A percentile compares a stretch with the other conserved stretches of the same genome.
phyloP scores from a whole-genome alignment of 2,113 vertebrate genomes.

The Onychorhynchus coronatus region DNA sequence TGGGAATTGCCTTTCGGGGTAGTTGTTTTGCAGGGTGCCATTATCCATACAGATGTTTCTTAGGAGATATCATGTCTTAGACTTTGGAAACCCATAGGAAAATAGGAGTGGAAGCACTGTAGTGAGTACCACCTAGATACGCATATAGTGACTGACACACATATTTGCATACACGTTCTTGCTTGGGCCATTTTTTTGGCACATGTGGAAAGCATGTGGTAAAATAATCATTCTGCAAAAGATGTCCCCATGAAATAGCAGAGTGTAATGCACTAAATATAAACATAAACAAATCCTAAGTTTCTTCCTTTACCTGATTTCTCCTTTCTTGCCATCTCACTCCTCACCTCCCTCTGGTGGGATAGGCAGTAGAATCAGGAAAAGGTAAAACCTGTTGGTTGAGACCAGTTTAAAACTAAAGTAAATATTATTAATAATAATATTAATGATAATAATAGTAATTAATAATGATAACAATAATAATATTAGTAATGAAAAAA shows the following conservation, averaged over 20 bases:
- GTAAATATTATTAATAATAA: neutral
- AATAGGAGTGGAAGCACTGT: neutral
- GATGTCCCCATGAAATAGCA: neutral
- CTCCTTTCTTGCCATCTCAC: neutral
- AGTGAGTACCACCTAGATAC: neutral
- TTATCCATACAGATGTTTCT: neutral
- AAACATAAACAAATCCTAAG: neutral
- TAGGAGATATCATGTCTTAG: neutral
- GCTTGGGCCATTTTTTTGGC: neutral
- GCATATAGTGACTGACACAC: neutral
- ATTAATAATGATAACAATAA: neutral
- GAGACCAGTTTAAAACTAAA: neutral
- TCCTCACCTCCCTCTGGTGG: neutral
- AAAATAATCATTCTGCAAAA: neutral
- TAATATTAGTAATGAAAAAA: neutral
- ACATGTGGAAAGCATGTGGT: neutral
- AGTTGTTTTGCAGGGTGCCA: neutral
- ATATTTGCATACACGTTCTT: neutral
- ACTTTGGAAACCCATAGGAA: neutral
- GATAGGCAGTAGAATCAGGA: rapidly evolving
- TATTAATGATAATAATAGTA: neutral
- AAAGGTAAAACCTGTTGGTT: rapidly evolving
- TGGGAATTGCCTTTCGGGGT: neutral
- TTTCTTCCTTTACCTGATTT: neutral
- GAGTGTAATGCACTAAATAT: neutral